Evolutionary conservation across 2,113 vertebrate species (phyloP), one percentile per base, ranked within the genome.

Genomic region (Fulica atra): DNA sequence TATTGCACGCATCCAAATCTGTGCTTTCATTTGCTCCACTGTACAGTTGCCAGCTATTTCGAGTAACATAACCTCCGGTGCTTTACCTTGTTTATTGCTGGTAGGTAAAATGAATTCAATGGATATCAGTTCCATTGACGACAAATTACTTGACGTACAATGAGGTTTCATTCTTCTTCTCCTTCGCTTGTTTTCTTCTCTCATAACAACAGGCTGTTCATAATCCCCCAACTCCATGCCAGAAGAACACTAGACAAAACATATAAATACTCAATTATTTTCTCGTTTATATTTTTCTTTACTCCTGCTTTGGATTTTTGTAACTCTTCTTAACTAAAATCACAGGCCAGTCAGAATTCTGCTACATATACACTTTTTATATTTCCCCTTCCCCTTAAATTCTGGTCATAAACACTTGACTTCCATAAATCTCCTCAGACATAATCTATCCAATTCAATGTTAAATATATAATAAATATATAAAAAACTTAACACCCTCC

Each of bases 101-200:
- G 99, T 99, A 92, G 99, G 99, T 80, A 99, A 98, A 83, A 99
- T 93, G 44, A 99, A 99, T 96, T 99, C 99, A 25, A 99, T 98
- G 10, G 97, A 65, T 95, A 99, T 98, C 91, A 99, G 98, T 93
- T 99, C 99, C 98, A 98, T 99, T 84, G 98, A 97, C 4, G 97
- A 93, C 78, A 97, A 88, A 83, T 96, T 97, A 24, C 97, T 96
- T 1, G 97, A 98, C 35, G 98, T 97, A 76, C 96, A 97, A 42
- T 98, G 93, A 4, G 98, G 98, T 95, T 99, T 99, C 99, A 99
- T 99, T 92, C 98, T 99, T 66, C 99, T 98, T 87, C 99, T 98
- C 90, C 99, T 96, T 66, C 98, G 98, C 73, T 98, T 96, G 93
- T 93, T 98, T 71, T 99, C 98, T 60, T 99, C 99, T 97, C 98